Conservation (phyloP, 2,113 vertebrate species). For the Pterocles orientalis region DNA sequence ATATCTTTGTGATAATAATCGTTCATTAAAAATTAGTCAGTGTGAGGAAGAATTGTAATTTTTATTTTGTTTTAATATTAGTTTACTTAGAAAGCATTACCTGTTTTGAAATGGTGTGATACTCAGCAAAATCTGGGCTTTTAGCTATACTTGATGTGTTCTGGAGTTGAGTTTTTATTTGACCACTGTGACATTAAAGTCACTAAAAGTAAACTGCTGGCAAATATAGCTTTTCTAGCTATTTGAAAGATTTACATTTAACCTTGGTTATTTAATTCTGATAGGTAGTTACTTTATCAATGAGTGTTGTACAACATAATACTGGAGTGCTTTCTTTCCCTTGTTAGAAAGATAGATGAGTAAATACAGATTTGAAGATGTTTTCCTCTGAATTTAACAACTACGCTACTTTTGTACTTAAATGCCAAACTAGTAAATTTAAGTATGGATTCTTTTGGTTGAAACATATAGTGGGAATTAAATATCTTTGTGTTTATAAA, state of each 20-base stretch:
- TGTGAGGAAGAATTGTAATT: background rate
- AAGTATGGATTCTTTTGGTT: background rate
- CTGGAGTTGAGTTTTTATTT: background rate
- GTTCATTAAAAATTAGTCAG: background rate
- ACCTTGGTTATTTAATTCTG: background rate
- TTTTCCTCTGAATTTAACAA: background rate
- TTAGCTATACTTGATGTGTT: background rate
- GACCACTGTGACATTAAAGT: background rate
- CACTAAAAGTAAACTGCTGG: background rate
- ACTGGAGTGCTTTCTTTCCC: background rate
- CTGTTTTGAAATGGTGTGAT: background rate
- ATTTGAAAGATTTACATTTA: background rate
- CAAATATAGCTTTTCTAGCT: background rate
- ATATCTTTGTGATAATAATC: background rate
- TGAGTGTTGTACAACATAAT: fast-evolving
- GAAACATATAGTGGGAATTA: background rate
- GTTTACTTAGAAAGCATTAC: background rate
- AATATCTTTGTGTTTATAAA: background rate
- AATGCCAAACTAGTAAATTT: background rate
- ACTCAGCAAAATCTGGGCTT: background rate
- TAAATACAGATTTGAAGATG: background rate
- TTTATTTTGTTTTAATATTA: background rate
- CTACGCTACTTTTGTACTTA: background rate
- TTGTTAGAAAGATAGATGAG: background rate
- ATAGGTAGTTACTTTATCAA: background rate